Conservation (phyloP, 1,140 invertebrate genomes). For the Drepana arcuata region DNA sequence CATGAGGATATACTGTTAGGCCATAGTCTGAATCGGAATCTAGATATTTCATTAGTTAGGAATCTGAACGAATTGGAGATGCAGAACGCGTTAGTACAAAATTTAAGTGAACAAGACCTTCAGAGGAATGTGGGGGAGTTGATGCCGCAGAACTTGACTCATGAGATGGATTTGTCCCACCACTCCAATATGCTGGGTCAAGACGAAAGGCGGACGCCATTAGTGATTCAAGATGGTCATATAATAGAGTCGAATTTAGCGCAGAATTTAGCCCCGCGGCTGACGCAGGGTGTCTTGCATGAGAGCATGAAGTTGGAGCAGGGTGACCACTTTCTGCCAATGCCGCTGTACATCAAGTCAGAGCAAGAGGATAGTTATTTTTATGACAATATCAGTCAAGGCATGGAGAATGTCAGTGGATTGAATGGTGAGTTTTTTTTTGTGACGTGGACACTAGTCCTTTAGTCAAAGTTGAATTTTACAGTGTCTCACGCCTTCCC, state of each 20-base stretch:
- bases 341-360: slow-evolving; percentile 55
- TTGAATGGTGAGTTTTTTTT: slow-evolving; percentile 40
- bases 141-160: slow-evolving; percentile 30
- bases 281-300: slow-evolving; percentile 22
- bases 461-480: too few relatives aligned
- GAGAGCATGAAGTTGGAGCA: slow-evolving; percentile 29
- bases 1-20: slow-evolving; percentile 35
- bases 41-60: slow-evolving; percentile 33
- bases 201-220: too few relatives aligned
- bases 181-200: slow-evolving; percentile 32
- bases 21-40: slow-evolving; percentile 29
- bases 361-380: slow-evolving; percentile 59
- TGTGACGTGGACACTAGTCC: too few relatives aligned
- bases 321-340: slow-evolving; percentile 32
- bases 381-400: slow-evolving; percentile 43
- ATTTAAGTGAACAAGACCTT: slow-evolving; percentile 33
- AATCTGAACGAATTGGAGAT: slow-evolving; percentile 42
- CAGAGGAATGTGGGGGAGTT: slow-evolving; percentile 17
- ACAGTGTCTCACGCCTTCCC: too few relatives aligned
- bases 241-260: slow-evolving; percentile 10
- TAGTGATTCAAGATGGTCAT: background rate
- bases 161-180: slow-evolving; percentile 37
- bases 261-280: slow-evolving; percentile 25
- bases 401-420: slow-evolving; percentile 19
- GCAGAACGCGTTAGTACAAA: slow-evolving; percentile 34